Conservation (phyloP, 2,113 vertebrate species). For the Datnioides undecimradiatus region DNA sequence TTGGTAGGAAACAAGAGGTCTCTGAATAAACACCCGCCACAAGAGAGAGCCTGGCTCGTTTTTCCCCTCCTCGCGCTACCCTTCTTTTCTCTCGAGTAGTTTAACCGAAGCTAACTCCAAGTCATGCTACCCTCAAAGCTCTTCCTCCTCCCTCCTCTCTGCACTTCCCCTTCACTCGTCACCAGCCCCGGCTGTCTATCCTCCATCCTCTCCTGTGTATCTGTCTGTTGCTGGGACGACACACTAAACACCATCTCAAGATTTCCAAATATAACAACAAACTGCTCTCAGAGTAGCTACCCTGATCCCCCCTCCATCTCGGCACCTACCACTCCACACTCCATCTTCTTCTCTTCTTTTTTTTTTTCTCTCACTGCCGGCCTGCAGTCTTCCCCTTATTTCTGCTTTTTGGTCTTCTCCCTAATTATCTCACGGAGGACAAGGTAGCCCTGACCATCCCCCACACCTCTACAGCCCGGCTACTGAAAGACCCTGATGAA, state of each 20-base stretch:
- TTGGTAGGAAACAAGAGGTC: slow-evolving; percentile 78
- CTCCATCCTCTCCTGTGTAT: slow-evolving; percentile 64
- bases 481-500: slow-evolving; percentile 79
- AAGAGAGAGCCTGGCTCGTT: slow-evolving; percentile 62
- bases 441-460: slow-evolving; percentile 75
- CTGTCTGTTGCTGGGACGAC: slow-evolving; percentile 75
- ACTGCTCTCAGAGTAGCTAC: slow-evolving; percentile 35
- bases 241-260: slow-evolving; percentile 69
- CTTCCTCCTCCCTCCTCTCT: slow-evolving; percentile 20
- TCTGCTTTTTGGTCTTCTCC: slow-evolving; percentile 68
- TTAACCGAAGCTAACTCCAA: slow-evolving; percentile 51
- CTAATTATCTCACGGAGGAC: slow-evolving; percentile 76
- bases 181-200: slow-evolving; percentile 63
- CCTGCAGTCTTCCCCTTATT: slow-evolving; percentile 46
- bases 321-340: slow-evolving; percentile 47
- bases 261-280: slow-evolving; percentile 77
- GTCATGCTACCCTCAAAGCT: slow-evolving; percentile 38
- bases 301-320: slow-evolving; percentile 45
- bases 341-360: slow-evolving; percentile 20
- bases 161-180: slow-evolving; percentile 69
- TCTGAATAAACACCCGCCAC: slow-evolving; percentile 76
- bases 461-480: slow-evolving; percentile 54
- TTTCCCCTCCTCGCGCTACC: slow-evolving; percentile 44
- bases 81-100: slow-evolving; percentile 53
- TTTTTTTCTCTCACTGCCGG: slow-evolving; percentile 19